Evolutionary conservation across 2,113 vertebrate genomes (phyloP).

Genomic region (Zonotrichia leucophrys): DNA sequence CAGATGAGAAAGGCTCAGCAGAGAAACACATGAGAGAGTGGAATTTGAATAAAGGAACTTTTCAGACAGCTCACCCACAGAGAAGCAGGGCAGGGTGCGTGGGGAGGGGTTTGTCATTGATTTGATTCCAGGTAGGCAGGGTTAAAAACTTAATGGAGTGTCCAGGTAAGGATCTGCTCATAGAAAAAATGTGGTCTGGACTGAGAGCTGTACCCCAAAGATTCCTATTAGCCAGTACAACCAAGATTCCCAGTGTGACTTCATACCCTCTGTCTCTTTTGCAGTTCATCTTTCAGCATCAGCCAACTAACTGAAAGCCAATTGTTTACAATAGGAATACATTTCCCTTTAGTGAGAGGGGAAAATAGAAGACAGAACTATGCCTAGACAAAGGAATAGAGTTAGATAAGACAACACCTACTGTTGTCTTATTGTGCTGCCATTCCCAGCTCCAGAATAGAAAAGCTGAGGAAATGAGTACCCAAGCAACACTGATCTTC

Average conservation of each 20-base stretch:
- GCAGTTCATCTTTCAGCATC: background rate
- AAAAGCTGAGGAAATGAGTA: background rate
- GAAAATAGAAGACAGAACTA: background rate
- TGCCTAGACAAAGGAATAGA: background rate
- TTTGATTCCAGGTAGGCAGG: background rate
- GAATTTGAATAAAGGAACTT: background rate
- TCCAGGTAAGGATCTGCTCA: background rate
- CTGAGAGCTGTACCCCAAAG: background rate
- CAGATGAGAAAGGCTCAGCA: background rate
- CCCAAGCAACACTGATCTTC: background rate
- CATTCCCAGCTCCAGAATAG: background rate
- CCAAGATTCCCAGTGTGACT: background rate
- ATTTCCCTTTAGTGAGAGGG: background rate
- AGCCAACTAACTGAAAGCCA: background rate
- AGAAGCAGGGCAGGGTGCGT: background rate
- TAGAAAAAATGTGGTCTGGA: background rate
- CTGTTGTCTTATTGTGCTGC: background rate
- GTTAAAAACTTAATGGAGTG: background rate
- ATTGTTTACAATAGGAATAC: background rate
- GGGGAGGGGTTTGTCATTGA: background rate
- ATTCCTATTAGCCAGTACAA: background rate
- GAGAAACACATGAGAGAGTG: accelerated
- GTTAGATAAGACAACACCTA: background rate
- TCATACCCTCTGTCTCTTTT: background rate
- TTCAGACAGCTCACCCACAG: background rate